Conservation (phyloP, 2,797 vertebrate species). For the Sebastes matsubarae region DNA sequence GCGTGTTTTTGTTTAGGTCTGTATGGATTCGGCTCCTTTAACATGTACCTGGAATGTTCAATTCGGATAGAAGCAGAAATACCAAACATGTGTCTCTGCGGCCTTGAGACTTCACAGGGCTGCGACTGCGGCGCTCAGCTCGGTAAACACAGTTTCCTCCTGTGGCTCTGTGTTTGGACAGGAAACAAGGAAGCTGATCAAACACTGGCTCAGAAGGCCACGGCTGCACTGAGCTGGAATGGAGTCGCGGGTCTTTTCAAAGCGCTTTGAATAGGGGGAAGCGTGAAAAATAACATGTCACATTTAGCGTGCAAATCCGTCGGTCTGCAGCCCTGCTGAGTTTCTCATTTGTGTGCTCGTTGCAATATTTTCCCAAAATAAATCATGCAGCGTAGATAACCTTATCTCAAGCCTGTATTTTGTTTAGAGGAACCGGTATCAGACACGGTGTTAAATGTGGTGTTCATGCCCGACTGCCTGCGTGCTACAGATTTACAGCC, state of each 20-base stretch:
- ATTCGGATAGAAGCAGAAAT: slow-evolving; percentile 65
- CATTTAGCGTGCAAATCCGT: slow-evolving; percentile 13
- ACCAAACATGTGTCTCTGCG: slow-evolving; percentile 73
- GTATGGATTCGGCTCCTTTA: slow-evolving; percentile 53
- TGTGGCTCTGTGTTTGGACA: slow-evolving; percentile 77
- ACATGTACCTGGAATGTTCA: slow-evolving; percentile 72
- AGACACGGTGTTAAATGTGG: neutral
- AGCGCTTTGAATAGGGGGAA: slow-evolving; percentile 40
- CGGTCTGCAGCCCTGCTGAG: neutral
- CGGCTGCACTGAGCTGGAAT: slow-evolving; percentile 52
- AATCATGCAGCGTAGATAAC: slow-evolving; percentile 14
- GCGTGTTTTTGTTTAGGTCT: slow-evolving; percentile 66
- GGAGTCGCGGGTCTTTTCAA: slow-evolving; percentile 41
- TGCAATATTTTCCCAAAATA: slow-evolving; percentile 8
- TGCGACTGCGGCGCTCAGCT: slow-evolving; percentile 61
- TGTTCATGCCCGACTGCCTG: neutral
- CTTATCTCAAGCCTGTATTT: slow-evolving; percentile 28
- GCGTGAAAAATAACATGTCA: slow-evolving; percentile 48
- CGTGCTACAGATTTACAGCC: slow-evolving; percentile 51
- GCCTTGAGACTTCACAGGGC: slow-evolving; percentile 80
- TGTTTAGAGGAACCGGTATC: slow-evolving; percentile 17
- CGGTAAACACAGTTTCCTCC: slow-evolving; percentile 77
- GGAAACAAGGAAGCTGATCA: slow-evolving; percentile 79
- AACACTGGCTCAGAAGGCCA: slow-evolving; percentile 74
- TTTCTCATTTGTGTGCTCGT: neutral